Evolutionary conservation across 2,113 vertebrate species (phyloP), one percentile per base, ranked within the genome.

Genomic region (Rhagologus leucostigma): DNA sequence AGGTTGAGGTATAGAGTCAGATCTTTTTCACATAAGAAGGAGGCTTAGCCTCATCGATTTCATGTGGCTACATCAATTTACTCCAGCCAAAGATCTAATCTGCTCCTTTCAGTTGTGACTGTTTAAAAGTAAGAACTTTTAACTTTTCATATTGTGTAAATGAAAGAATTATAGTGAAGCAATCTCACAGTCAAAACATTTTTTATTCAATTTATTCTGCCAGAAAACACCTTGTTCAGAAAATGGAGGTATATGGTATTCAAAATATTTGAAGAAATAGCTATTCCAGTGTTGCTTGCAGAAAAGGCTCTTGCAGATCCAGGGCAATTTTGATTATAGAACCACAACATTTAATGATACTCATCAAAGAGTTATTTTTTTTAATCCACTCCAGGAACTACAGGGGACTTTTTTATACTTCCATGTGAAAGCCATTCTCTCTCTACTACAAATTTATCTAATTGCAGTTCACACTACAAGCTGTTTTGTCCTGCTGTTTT

Each of bases 401-500:
- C 78, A 63, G 87, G 71, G 56, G 60, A 77, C 33, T n/a, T 80
- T 80, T 80, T 86, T 88, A 55, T 65, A 83, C 59, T 94, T 80
- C 39, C 11, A 49, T 47, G 18, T 64, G 62, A 96, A 95, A 82
- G 32, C 18, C 35, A 74, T 85, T 93, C 37, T 77, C 62, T 91
- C 60, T 46, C 41, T 70, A 29, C 55, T 52, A 65, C 33, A 67
- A 92, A 94, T 80, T 35, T 77, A 93, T 83, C 88, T 94, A 94
- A 94, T 85, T 85, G 75, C 79, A 73, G 26, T 80, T 94, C 71
- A 63, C 23, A 29, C 62, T 87, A 42, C 7, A 78, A 85, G 62
- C 35, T 87, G 42, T 42, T 71, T 87, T 74, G 80, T 53, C 84
- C 82, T 91, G 70, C 84, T 95, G 90, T 69, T 89, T 91, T 86